A percentile compares a stretch with the other conserved stretches of the same genome.
Evolutionary conservation across 2,113 vertebrate genomes (phyloP).

Genomic region (Hypocryptadius cinnamomeus): DNA sequence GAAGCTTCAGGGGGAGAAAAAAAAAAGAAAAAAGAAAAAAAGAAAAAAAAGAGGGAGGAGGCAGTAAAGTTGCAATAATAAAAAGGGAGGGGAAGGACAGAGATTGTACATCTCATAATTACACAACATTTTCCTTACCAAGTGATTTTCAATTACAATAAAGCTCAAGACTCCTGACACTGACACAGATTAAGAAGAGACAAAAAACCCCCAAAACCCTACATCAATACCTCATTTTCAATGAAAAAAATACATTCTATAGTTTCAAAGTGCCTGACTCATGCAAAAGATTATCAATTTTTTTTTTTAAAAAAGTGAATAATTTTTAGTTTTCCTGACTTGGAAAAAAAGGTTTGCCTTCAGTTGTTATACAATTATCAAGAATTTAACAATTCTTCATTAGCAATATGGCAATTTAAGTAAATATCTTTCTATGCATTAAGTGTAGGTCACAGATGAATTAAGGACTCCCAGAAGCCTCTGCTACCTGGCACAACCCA

Average conservation of each 20-base stretch:
- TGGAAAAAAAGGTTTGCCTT: constrained; percentile 9
- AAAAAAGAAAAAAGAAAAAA: too few relatives aligned
- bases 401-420: constrained; percentile 62
- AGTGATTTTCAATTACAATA: constrained; percentile 72
- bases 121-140: constrained; percentile 61
- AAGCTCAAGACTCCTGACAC: constrained; percentile 49
- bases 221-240: not conserved
- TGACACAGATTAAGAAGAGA: constrained; percentile 19
- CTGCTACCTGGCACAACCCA: constrained; percentile 71
- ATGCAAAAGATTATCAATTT: not conserved
- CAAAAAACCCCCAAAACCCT: not conserved
- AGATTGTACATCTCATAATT: constrained; percentile 64
- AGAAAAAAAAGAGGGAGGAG: not conserved
- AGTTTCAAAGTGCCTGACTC: constrained; percentile 20
- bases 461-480: constrained; percentile 69
- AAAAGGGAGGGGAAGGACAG: constrained; percentile 25
- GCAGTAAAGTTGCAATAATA: constrained; percentile 64
- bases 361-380: constrained; percentile 41
- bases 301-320: not conserved
- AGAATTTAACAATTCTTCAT: constrained; percentile 49
- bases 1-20: constrained; percentile 40
- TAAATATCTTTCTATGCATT: constrained; percentile 63
- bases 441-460: constrained; percentile 66
- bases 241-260: constrained; percentile 30
- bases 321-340: constrained; percentile 54